These are phyloP conservation scores for Napeogenes inachia DNA, from an alignment of 2,888 invertebrate genomes.

Conservation along the genomic window DNA sequence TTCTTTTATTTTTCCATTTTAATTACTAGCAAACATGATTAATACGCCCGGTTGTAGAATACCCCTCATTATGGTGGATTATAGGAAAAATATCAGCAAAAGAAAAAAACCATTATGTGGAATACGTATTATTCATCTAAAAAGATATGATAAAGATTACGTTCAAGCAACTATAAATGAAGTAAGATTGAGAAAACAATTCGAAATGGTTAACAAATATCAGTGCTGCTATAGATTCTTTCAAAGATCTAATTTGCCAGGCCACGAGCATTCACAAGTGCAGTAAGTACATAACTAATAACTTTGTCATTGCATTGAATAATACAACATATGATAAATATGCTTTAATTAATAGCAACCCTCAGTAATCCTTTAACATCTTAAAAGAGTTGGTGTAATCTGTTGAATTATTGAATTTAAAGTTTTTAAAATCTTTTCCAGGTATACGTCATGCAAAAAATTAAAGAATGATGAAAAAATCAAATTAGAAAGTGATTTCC, in stretches of 20 bases:
- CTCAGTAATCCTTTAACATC: not conserved
- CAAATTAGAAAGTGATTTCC: slow-evolving; percentile 51
- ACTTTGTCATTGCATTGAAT: not conserved
- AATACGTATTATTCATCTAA: slow-evolving; percentile 52
- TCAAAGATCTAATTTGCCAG: slow-evolving; percentile 13
- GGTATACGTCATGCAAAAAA: slow-evolving; percentile 50
- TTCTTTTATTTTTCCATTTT: slow-evolving; percentile 15
- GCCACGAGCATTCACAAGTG: slow-evolving; percentile 16
- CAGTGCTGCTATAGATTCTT: slow-evolving; percentile 57
- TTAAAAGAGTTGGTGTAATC: no score
- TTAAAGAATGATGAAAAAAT: slow-evolving; percentile 44
- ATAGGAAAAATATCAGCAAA: slow-evolving; percentile 35
- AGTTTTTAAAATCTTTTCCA: slow-evolving; percentile 30
- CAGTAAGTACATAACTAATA: slow-evolving; percentile 14
- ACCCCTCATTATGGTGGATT: slow-evolving; percentile 46
- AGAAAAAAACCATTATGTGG: slow-evolving; percentile 44
- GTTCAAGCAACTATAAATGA: slow-evolving; percentile 49
- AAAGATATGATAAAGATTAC: slow-evolving; percentile 42
- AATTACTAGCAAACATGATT: slow-evolving; percentile 47
- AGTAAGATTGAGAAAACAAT: slow-evolving; percentile 42
- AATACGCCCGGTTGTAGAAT: slow-evolving; percentile 60
- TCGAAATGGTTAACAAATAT: slow-evolving; percentile 41
- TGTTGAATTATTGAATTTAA: no score
- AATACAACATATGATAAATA: not conserved
- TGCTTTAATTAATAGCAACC: not conserved